Conservation (phyloP, 2,113 vertebrate genomes). For the Ictalurus furcatus region DNA sequence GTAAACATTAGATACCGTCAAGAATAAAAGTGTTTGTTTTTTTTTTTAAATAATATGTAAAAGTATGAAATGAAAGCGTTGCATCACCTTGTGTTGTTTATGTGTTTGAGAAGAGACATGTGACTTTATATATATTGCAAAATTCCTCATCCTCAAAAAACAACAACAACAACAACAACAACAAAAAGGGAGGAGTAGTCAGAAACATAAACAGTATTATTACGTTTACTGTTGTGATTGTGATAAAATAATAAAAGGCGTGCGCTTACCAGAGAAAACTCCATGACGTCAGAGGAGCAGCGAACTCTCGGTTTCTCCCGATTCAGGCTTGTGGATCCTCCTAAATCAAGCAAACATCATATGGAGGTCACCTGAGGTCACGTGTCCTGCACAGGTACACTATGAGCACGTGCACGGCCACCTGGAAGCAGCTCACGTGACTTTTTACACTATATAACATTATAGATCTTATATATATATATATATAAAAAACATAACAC, state of each 20-base stretch:
- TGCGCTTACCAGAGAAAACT: conserved; percentile 66
- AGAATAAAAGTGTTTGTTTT: neutral
- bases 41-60: too few species aligned
- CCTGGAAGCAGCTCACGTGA: neutral
- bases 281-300: conserved; percentile 58
- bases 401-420: too few species aligned
- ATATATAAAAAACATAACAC: neutral
- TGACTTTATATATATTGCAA: neutral
- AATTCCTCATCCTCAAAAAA: neutral
- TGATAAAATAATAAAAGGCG: neutral
- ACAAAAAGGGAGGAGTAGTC: neutral
- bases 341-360: neutral
- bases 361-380: neutral
- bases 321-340: neutral
- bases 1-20: neutral
- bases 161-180: neutral
- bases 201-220: neutral
- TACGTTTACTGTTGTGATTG: neutral
- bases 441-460: neutral
- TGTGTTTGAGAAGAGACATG: neutral
- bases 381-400: neutral
- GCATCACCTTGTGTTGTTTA: too few species aligned
- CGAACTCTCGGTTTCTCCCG: too few species aligned
- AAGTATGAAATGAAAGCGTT: too few species aligned
- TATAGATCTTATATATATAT: too few species aligned